These are phyloP conservation scores for Dryobates pubescens DNA, from an alignment of 2,797 vertebrate species.

Conservation along the genomic window DNA sequence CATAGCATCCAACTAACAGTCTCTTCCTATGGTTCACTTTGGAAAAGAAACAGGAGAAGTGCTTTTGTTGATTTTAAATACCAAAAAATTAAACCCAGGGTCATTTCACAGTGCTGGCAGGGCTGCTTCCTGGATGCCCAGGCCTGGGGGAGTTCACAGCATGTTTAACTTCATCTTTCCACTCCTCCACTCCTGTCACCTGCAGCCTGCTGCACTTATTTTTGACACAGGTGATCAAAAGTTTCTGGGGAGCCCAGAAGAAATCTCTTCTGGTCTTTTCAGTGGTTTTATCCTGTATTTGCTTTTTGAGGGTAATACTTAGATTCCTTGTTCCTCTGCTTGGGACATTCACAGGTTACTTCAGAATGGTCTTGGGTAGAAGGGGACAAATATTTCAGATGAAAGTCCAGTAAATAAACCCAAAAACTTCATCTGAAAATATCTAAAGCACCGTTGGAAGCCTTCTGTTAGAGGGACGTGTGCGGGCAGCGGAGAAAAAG, in stretches of 20 bases:
- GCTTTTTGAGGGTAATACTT: not conserved
- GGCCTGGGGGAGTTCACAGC: no score
- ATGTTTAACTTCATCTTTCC: rapidly evolving
- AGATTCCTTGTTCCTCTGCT: not conserved
- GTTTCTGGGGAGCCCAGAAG: not conserved
- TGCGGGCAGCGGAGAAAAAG: not conserved
- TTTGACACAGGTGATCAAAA: not conserved
- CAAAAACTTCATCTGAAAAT: not conserved
- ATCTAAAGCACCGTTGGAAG: not conserved
- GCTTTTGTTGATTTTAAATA: not conserved
- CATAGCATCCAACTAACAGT: rapidly evolving
- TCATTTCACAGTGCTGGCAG: rapidly evolving
- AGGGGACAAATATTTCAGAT: not conserved
- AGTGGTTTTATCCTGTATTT: not conserved
- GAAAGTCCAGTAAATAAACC: not conserved
- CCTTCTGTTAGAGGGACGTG: not conserved
- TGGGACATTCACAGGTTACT: not conserved
- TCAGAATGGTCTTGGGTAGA: not conserved
- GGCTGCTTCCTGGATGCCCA: rapidly evolving
- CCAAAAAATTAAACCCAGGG: rapidly evolving
- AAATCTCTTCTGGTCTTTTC: not conserved
- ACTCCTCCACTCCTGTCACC: rapidly evolving
- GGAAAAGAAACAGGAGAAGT: not conserved
- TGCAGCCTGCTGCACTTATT: not conserved
- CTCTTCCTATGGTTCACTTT: not conserved